Base-by-base conservation (phyloP, 2,888 invertebrate genomes). In the Calameuta filiformis region DNA sequence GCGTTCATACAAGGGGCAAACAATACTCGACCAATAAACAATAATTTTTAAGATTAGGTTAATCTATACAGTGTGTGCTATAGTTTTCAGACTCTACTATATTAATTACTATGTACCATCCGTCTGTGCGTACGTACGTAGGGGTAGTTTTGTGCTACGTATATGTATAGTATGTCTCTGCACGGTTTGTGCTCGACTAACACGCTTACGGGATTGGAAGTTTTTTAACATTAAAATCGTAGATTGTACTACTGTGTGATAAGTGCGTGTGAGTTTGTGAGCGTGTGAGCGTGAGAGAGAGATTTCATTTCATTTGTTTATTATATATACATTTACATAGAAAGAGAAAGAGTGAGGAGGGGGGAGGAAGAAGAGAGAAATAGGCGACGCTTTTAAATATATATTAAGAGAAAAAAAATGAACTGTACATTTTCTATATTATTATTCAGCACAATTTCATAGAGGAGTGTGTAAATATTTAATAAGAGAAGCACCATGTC, bases 401-500 rank as follows among this genome's bases (percentile, higher is more conserved):
- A 68, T 35, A 76, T 76, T 76, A 30, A 56, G 1, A 69, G 30
- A 69, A 71, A 68, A 73, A 30, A 71, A 69, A 71, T 69, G 81
- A 35, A 74, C 37, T 74, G 74, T 82, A 81, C 75, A 77, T 80
- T 76, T 40, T 78, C 80, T 79, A 83, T 81, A 78, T 83, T 84
- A 84, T 87, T 87, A 86, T 82, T 81, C 85, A 82, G 88, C 90
- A 90, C 89, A 89, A 90, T 86, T 87, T 83, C 76, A 81, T 79
- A 68, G 78, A 75, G 76, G 73, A 79, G 73, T 83, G 83, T 83
- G 83, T 83, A 83, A 80, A 83, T 85, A 85, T 81, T 83, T 76
- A 79, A 80, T 83, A 81, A 84, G 76, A 77, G 34, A 81, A 83
- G 83, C 84, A 84, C 80, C 81, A 82, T 81, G 84, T 83, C 73